Conservation (phyloP, 2,113 vertebrate species). For the Sapayoa aenigma region DNA sequence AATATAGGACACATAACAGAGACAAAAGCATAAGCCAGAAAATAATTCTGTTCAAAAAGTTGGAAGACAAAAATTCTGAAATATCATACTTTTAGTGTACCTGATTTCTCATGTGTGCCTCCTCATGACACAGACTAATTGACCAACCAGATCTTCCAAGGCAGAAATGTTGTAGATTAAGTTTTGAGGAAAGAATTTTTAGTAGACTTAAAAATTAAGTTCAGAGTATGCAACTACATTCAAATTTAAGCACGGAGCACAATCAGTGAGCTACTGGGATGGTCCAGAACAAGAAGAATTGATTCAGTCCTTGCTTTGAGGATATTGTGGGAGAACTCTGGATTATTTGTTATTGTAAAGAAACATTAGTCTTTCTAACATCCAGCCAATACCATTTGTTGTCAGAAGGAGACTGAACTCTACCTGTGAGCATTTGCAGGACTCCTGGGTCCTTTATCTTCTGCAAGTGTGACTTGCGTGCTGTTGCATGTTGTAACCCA, state of each 20-base stretch:
- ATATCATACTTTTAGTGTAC: background rate
- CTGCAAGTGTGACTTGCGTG: background rate
- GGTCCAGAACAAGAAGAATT: background rate
- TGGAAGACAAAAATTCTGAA: background rate
- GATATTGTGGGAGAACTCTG: background rate
- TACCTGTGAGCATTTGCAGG: background rate
- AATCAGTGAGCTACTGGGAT: background rate
- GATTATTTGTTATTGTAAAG: background rate
- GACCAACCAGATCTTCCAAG: background rate
- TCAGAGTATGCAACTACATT: accelerated
- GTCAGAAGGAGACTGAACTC: background rate
- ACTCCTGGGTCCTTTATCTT: background rate
- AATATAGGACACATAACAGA: background rate
- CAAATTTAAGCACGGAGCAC: background rate
- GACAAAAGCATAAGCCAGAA: background rate
- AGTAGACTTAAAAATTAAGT: background rate
- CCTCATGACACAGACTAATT: background rate
- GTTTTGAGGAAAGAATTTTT: background rate
- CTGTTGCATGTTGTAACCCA: background rate
- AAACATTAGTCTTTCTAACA: background rate
- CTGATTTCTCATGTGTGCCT: background rate
- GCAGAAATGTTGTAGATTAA: background rate
- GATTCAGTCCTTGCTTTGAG: background rate
- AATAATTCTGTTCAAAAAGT: background rate
- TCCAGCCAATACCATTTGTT: background rate